These are phyloP conservation scores for Anolis apletophallus DNA, from an alignment of 2,797 vertebrate species.

Conservation along the genomic window DNA sequence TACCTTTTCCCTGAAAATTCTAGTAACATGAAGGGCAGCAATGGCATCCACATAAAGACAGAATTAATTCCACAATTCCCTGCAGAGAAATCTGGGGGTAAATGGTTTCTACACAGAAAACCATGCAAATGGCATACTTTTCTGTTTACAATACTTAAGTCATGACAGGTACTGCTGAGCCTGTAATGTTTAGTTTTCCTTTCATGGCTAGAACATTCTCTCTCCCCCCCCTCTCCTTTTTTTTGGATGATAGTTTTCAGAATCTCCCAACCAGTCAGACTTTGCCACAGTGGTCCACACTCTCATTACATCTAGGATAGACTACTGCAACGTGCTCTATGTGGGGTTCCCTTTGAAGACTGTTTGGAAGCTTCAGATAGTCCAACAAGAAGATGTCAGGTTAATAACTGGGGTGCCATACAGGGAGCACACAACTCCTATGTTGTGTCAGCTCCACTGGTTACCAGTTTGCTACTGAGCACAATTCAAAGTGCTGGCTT, in stretches of 20 bases:
- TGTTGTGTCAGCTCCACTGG: too few relatives aligned
- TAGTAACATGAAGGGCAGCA: neutral
- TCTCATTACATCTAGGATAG: too few relatives aligned
- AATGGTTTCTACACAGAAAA: neutral
- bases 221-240: neutral
- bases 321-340: too few relatives aligned
- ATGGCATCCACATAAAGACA: neutral
- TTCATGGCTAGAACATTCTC: neutral
- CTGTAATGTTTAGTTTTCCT: neutral
- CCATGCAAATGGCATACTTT: neutral
- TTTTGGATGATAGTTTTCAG: neutral
- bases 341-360: too few relatives aligned
- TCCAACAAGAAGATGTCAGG: too few relatives aligned
- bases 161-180: neutral
- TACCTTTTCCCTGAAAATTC: too few relatives aligned
- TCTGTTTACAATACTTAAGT: neutral
- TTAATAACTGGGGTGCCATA: too few relatives aligned
- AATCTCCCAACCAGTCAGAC: neutral
- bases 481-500: too few relatives aligned
- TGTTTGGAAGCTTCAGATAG: too few relatives aligned
- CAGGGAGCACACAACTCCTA: too few relatives aligned
- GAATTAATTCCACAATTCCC: neutral
- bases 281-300: too few relatives aligned
- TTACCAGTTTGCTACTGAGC: too few relatives aligned
- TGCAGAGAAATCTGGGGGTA: neutral